Conservation (phyloP, 2,113 vertebrate species). For the Salvelinus alpinus region DNA sequence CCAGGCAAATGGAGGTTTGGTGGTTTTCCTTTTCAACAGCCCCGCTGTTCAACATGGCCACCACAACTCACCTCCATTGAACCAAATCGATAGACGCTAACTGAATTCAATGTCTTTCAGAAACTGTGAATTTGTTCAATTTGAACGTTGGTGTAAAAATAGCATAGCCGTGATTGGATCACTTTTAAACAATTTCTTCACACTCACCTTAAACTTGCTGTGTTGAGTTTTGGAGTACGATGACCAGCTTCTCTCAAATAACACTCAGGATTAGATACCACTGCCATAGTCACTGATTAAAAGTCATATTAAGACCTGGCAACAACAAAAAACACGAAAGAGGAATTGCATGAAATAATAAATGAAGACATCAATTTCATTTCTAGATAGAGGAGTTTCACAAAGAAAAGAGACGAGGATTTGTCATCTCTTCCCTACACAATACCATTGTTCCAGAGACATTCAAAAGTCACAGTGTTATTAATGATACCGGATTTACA, state of each 20-base stretch:
- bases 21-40: slow-evolving; percentile 20
- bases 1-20: neutral
- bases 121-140: no score
- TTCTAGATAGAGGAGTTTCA: slow-evolving; percentile 70
- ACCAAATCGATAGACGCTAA: no score
- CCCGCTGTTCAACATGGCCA: neutral
- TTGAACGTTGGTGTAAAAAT: no score
- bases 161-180: no score
- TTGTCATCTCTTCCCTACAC: slow-evolving; percentile 73
- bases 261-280: slow-evolving; percentile 43
- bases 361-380: slow-evolving; percentile 74
- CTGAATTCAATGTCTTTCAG: no score
- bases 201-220: neutral
- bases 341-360: slow-evolving; percentile 60
- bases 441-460: slow-evolving; percentile 75
- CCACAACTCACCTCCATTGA: neutral
- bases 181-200: no score
- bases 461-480: slow-evolving; percentile 66
- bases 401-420: slow-evolving; percentile 64
- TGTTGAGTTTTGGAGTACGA: neutral
- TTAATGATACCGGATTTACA: slow-evolving; percentile 68
- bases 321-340: slow-evolving; percentile 14
- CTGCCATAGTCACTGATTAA: slow-evolving; percentile 51
- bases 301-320: slow-evolving; percentile 50
- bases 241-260: slow-evolving; percentile 21